Base-by-base conservation (phyloP, 2,797 vertebrate genomes). In the Myripristis jacobus region DNA sequence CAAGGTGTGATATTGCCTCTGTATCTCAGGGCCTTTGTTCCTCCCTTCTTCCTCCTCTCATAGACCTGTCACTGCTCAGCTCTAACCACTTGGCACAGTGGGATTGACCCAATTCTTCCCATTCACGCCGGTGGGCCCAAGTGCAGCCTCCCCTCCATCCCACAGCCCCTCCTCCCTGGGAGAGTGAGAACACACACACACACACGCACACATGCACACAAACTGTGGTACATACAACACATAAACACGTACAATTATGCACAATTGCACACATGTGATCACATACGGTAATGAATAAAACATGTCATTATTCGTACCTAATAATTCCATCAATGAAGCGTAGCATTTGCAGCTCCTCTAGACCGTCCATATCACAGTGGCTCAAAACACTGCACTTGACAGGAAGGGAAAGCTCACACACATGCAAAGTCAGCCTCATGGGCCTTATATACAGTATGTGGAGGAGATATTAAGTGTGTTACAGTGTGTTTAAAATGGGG, bases 51-150 rank as follows among this genome's bases (percentile, higher is more conserved):
- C 67, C 59, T 60, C 72, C 47, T 69, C 71, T 74, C 73, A 60
- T 11, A 80, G 80, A 82, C 80, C 77, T 80, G 85, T 84, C 81
- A 65, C 75, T 58, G 65, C 76, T 78, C 75, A 59, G 77, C 66
- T 80, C 51, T 80, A 63, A 62, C 51, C 12, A 8, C 79, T 72
- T 57, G 0, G 51, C 80, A 29, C 77, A 66, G 71, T 74, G 70
- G 85, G 80, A 79, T 60, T 89, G 87, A 91, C 90, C 90, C 91
- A 92, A 56, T 91, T 92, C 85, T 88, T 66, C 36, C 27, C 44
- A 52, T 62, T 81, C 79, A 66, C 79, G 65, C 67, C 34, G 73
- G 79, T 68, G 81, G 81, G 77, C 57, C 79, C 61, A 59, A 79
- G 76, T 58, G 76, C 74, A 66, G 46, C 47, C 75, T 29, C 62